phyloP scores from a whole-genome alignment of 2,113 vertebrate genomes.

The Mustela lutreola region DNA sequence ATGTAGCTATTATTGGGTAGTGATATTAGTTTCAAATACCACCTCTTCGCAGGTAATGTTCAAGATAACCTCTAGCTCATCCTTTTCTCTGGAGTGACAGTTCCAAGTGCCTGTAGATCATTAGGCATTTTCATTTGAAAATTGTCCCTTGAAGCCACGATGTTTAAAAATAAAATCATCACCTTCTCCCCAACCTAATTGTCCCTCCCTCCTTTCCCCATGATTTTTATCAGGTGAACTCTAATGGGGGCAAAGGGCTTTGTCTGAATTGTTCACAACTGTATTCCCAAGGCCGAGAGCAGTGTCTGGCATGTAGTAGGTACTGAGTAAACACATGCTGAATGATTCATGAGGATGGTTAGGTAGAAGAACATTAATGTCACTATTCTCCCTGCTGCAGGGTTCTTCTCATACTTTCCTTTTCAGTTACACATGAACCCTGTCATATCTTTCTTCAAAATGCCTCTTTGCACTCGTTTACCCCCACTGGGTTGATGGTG shows the following conservation, averaged over 20 bases:
- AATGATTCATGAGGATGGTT: not conserved
- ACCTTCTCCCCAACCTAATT: not conserved
- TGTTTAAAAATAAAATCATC: constrained; percentile 29
- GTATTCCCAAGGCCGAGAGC: not conserved
- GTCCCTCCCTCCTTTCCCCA: not conserved
- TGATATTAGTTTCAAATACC: not conserved
- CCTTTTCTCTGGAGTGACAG: not conserved
- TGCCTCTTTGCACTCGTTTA: not conserved
- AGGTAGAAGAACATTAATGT: not conserved
- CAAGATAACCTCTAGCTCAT: not conserved
- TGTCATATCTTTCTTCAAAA: not conserved
- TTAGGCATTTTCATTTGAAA: constrained; percentile 48
- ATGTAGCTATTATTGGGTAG: not conserved
- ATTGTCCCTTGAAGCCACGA: not conserved
- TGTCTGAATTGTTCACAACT: not conserved
- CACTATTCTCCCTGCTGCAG: not conserved
- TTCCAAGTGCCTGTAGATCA: not conserved
- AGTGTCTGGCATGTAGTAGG: not conserved
- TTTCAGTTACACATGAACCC: too few species aligned
- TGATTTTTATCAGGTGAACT: not conserved
- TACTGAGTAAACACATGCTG: not conserved
- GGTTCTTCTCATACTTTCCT: not conserved
- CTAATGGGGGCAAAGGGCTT: not conserved
- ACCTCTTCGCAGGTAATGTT: not conserved
- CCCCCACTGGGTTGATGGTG: not conserved